A percentile compares a stretch with the other conserved stretches of the same genome.
phyloP scores from a whole-genome alignment of 2,888 invertebrate genomes.

The Perizoma affinitatum region DNA sequence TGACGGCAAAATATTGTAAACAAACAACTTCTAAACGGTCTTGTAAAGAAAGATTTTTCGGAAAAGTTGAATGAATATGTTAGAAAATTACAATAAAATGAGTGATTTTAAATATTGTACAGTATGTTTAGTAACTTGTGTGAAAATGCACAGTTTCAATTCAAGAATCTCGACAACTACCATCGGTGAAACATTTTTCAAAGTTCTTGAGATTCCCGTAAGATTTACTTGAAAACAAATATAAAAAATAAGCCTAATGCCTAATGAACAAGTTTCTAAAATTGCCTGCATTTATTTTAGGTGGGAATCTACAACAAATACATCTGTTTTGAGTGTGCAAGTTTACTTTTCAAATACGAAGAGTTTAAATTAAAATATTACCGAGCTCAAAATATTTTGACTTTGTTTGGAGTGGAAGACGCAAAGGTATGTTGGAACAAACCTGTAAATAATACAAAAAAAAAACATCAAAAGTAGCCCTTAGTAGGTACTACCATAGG shows the following conservation, averaged over 20 bases:
- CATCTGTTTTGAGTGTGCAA: conserved; percentile 13
- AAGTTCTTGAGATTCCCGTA: conserved; percentile 7
- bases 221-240: background rate
- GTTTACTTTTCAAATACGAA: conserved; percentile 8
- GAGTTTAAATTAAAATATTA: conserved; percentile 7
- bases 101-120: conserved; percentile 6
- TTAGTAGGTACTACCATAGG: too few species aligned
- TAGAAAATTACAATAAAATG: conserved; percentile 1
- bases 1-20: background rate
- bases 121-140: conserved; percentile 6
- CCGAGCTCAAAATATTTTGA: conserved; percentile 11
- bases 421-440: background rate
- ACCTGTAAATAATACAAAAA: too few species aligned
- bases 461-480: too few species aligned
- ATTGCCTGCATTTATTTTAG: background rate
- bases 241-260: background rate
- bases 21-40: background rate
- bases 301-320: background rate
- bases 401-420: background rate
- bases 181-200: background rate
- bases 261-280: background rate
- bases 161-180: background rate
- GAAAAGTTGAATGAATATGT: background rate
- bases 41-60: background rate
- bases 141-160: conserved; percentile 6